Percentiles rank a stretch among this genome's conserved stretches.
phyloP scores from a whole-genome alignment of 2,797 vertebrate genomes.

The Octomys mimax region DNA sequence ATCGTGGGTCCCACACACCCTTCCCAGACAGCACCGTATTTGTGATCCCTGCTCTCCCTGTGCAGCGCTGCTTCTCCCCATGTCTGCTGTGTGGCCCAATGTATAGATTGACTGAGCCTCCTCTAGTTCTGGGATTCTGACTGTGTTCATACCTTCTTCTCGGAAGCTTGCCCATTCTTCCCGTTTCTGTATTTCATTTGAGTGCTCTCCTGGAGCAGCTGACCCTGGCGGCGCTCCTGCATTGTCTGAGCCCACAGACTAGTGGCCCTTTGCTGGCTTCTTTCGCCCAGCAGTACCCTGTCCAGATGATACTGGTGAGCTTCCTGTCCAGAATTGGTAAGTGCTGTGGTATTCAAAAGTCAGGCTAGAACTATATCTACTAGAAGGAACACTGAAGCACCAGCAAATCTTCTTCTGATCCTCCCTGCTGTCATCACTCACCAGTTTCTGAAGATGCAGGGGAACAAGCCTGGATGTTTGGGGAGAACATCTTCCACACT shows the following conservation, averaged over 20 bases:
- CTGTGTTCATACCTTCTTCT: neutral
- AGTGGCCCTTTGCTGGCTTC: neutral
- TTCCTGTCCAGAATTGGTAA: neutral
- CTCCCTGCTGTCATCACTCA: neutral
- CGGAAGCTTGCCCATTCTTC: neutral
- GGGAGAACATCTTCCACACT: neutral
- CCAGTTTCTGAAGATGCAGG: neutral
- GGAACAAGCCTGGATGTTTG: neutral
- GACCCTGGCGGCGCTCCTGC: neutral
- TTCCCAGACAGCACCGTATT: neutral
- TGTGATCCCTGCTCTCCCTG: neutral
- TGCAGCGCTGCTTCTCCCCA: neutral
- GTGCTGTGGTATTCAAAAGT: neutral
- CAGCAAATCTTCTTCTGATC: neutral
- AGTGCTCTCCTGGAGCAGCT: neutral
- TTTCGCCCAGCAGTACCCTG: neutral
- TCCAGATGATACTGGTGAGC: neutral
- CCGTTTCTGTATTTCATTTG: neutral
- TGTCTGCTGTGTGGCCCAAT: neutral
- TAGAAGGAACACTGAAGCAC: neutral
- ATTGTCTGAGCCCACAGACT: neutral
- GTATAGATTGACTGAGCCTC: neutral
- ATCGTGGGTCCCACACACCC: neutral
- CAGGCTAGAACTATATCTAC: neutral
- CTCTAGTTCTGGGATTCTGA: neutral